Base-by-base conservation (phyloP, 2,888 invertebrate genomes). In the Frankliniella intonsa region DNA sequence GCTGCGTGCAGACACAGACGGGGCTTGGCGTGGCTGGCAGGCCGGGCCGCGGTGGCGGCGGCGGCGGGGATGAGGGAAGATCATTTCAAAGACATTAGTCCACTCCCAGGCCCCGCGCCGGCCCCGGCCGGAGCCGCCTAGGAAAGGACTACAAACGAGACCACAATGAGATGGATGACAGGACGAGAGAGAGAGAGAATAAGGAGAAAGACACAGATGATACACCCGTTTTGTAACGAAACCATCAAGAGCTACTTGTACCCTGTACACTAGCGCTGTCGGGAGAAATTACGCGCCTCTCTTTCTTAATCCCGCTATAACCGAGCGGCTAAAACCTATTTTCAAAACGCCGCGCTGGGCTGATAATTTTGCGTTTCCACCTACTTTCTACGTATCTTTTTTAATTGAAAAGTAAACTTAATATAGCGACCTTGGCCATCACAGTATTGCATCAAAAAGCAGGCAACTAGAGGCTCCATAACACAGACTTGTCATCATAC, bases 51-150 rank as follows among this genome's bases (percentile, higher is more conserved):
- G n/a, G n/a, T n/a, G n/a, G n/a, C 62, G 62, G 62, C 62, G 7
- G 62, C 62, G 62, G 62, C 69, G 69, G n/a, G 3, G 38, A 38
- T 38, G 38, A 38, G 69, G 69, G 69, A 76, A 76, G 22, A 76
- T 76, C 69, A 76, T 76, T 76, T 76, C 69, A 76, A 76, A 76
- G 69, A 76, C 69, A 76, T 76, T 76, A 76, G 69, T 76, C 22
- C 12, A 8, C 11, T 76, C 69, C 69, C 12, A 25, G 69, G 69
- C 69, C 22, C 38, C 38, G 38, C 38, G 38, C 38, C 38, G 38
- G 38, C 3, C 38, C 38, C 3, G 38, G 38, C 38, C 38, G 38
- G 38, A 38, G 38, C 38, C 38, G 38, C 2, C 38, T 38, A 38
- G 38, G 38, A 25, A 25, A 69, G 69, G 25, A 22, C 69, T 25